These are phyloP conservation scores for Parasteatoda lunata DNA, from an alignment of 2,888 invertebrate species.

Conservation along the genomic window DNA sequence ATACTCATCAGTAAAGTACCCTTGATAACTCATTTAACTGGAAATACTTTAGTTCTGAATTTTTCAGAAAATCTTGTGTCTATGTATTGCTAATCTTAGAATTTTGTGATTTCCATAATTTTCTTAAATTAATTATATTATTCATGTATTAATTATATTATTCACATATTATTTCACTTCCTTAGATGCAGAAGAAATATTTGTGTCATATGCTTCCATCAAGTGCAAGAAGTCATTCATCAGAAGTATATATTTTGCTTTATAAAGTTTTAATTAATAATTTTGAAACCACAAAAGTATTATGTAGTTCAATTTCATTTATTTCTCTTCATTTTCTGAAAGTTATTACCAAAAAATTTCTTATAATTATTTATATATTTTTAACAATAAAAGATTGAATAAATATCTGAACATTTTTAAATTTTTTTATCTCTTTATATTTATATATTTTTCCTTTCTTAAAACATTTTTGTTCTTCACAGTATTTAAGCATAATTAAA, in stretches of 20 bases:
- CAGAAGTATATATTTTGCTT: constrained; percentile 4
- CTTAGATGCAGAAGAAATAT: constrained; percentile 56
- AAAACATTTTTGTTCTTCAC: too few species aligned
- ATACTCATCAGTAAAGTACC: too few species aligned
- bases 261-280: neutral
- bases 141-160: neutral
- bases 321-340: too few species aligned
- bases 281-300: neutral
- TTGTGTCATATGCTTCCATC: constrained; percentile 27
- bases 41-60: too few species aligned
- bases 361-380: constrained; percentile 2
- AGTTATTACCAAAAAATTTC: neutral
- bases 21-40: too few species aligned
- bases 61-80: neutral
- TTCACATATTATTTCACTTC: neutral
- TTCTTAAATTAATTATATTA: neutral
- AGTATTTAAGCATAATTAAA: too few species aligned
- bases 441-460: too few species aligned
- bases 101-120: neutral
- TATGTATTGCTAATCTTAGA: neutral
- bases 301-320: too few species aligned
- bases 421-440: too few species aligned
- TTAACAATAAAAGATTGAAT: neutral
- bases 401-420: too few species aligned
- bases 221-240: constrained; percentile 1